Base-by-base conservation (phyloP, 2,888 invertebrate species). In the Encarsia formosa region DNA sequence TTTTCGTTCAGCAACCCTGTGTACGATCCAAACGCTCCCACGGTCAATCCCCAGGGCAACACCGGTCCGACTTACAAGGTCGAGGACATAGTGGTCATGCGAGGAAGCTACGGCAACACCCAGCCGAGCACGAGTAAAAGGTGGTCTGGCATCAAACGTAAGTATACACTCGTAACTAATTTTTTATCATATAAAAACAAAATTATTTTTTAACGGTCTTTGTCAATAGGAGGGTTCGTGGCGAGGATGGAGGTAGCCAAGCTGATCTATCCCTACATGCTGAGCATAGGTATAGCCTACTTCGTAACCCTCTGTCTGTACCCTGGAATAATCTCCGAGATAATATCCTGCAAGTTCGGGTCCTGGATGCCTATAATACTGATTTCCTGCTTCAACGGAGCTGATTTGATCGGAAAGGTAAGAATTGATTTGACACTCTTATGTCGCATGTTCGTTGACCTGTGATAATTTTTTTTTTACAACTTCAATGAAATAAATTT, bases 291-390 rank as follows among this genome's bases (percentile, higher is more conserved):
- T 0, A 75, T 91, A 55, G 91, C 91, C 2, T 94, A 94, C 71
- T 90, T 91, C 69, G 90, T 92, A 1, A 94, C 94, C 0, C 79
- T 94, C 4, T 89, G 89, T 56, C 77, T 94, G 16, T 94, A 94
- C 69, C 94, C 94, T 0, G 94, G 94, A 44, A 90, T 94, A 43
- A 86, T 91, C 49, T 90, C 92, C 0, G 93, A 94, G 72, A 87
- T 94, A 23, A 81, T 85, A 13, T 91, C 91, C 52, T 93, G 92
- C 67, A 81, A 81, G 20, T 82, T 91, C 34, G 85, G 85, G 15
- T 83, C 86, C 2, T 94, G 94, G 93, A 91, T 93, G 88, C 93
- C 94, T 0, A 90, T 94, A 24, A 77, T 93, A 35, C 79, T 94
- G 52, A 93, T 94, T 90, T 86, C 91, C 1, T 81, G 87, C 9